Conservation (phyloP, 2,888 invertebrate genomes). For the Leptura quadrifasciata region DNA sequence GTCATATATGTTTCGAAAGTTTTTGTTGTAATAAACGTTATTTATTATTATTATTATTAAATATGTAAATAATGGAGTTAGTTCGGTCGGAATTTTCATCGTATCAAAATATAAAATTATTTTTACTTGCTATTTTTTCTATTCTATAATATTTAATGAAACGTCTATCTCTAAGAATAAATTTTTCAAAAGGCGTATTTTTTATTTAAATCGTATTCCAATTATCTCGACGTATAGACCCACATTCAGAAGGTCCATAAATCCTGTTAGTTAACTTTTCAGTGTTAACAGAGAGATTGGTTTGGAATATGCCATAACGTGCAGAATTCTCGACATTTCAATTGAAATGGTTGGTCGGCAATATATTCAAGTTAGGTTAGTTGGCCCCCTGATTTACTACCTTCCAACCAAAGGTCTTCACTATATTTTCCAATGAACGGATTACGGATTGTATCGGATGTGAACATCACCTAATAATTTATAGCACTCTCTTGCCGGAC, state of each 20-base stretch:
- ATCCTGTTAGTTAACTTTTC: constrained; percentile 1
- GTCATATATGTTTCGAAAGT: no score
- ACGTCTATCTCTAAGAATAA: no score
- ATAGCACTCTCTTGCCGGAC: constrained; percentile 38
- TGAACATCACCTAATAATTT: constrained; percentile 57
- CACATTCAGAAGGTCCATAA: background rate
- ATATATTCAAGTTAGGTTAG: constrained; percentile 66
- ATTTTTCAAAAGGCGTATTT: background rate
- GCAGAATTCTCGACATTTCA: constrained; percentile 40
- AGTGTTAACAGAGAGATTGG: constrained; percentile 7
- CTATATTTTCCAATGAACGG: constrained; percentile 66
- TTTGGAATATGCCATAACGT: constrained; percentile 23
- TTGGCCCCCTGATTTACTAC: constrained; percentile 65
- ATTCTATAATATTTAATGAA: no score
- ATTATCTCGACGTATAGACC: background rate
- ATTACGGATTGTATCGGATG: constrained; percentile 62
- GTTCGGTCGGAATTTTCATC: no score
- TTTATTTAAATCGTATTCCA: background rate
- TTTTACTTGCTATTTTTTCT: no score
- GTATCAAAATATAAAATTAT: no score
- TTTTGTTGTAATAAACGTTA: no score
- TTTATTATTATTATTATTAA: no score
- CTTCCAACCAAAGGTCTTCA: constrained; percentile 64
- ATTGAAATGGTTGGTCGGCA: constrained; percentile 49
- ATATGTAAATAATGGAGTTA: no score